Base-by-base conservation (phyloP, 2,797 vertebrate genomes). In the Arremon brunneinucha region DNA sequence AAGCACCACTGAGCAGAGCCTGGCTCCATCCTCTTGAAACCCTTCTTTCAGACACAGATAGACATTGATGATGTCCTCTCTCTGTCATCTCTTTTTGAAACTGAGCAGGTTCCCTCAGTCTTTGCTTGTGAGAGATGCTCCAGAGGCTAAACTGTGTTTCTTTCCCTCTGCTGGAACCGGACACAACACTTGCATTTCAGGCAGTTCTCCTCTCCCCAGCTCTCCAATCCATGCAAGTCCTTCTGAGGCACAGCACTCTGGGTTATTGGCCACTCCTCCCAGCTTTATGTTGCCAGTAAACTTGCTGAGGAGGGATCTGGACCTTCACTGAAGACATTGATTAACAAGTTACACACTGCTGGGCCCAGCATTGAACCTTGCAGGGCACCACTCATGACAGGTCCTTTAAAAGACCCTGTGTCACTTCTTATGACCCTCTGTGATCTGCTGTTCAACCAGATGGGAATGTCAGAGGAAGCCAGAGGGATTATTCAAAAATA, bases 151-250 rank as follows among this genome's bases (percentile, higher is more conserved):
- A n/a, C 12, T 18, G 14, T 27, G 10, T 68, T 47, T 43, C 6
- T 62, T 75, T 19, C 15, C 19, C 15, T 68, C 19, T 21, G 9
- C 18, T 75, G 77, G 18, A 60, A 27, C 22, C 27, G 41, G 46
- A 47, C 53, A 47, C 34, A 52, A 7, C 7, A 18, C 14, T 20
- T 32, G 22, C 13, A 27, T 47, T 68, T 60, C 34, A 35, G 18
- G 46, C 0, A 4, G 5, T 10, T 81, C 26, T 60, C 43, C 53
- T 53, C 39, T 3, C 0, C 10, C 10, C 6, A 27, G 3, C 7
- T 55, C 47, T 68, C 22, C 32, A 62, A 32, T 2, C 16, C 39
- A 12, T 18, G 6, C 6, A 43, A 34, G 5, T 8, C 35, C 22
- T 39, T 27, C 41, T 62, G 49, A 50, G 49, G 47, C 18, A 17